Conservation (phyloP, 2,797 vertebrate species). For the Adrianichthys oophorus region DNA sequence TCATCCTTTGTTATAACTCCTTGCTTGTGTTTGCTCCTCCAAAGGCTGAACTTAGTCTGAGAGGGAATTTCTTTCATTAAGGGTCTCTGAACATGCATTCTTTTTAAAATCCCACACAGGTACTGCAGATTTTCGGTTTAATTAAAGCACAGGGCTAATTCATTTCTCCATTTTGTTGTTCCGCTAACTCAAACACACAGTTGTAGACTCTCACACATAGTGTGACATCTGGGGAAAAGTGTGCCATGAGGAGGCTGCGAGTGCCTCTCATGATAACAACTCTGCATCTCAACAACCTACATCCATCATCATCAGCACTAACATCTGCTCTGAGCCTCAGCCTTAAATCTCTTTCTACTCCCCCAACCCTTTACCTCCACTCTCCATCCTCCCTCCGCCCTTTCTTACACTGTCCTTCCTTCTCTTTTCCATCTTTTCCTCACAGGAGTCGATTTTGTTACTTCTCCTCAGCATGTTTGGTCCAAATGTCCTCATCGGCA, state of each 20-base stretch:
- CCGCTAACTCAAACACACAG: slow-evolving; percentile 19
- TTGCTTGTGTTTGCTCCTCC: slow-evolving; percentile 25
- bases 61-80: slow-evolving; percentile 12
- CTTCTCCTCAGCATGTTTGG: slow-evolving; percentile 16
- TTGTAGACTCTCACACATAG: slow-evolving; percentile 17
- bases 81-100: slow-evolving; percentile 15
- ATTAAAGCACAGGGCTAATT: slow-evolving; percentile 37
- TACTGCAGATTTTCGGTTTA: slow-evolving; percentile 24
- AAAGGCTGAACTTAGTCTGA: slow-evolving; percentile 21
- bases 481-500: slow-evolving; percentile 33
- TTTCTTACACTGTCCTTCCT: slow-evolving; percentile 12
- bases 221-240: slow-evolving; percentile 67
- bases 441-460: slow-evolving; percentile 7
- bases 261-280: slow-evolving; percentile 79
- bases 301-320: slow-evolving; percentile 84
- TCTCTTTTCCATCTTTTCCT: slow-evolving; percentile 25
- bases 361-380: slow-evolving; percentile 47
- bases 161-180: slow-evolving; percentile 35
- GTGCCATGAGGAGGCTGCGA: slow-evolving; percentile 64
- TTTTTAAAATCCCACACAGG: slow-evolving; percentile 20
- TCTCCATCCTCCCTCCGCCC: slow-evolving; percentile 24
- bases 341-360: slow-evolving; percentile 74
- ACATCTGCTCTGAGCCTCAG: slow-evolving; percentile 82
- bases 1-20: slow-evolving; percentile 28
- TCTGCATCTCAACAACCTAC: slow-evolving; percentile 79